A percentile compares a stretch with the other conserved stretches of the same genome.
These are phyloP conservation scores for Cryptotermes secundus DNA, from an alignment of 1,140 invertebrate species.

Conservation along the genomic window DNA sequence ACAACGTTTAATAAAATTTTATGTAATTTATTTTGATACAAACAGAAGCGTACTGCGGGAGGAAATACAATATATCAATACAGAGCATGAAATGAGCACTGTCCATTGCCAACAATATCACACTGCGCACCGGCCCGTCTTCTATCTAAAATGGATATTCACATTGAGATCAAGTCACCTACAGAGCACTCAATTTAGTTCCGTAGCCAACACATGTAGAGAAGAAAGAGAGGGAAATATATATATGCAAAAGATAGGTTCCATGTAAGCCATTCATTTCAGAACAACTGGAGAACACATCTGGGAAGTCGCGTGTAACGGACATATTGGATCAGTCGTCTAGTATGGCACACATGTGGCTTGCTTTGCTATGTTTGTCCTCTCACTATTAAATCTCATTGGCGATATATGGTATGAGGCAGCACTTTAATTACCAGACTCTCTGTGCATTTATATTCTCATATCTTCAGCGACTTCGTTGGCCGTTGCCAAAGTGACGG, in stretches of 20 bases:
- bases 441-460: neutral
- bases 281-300: neutral
- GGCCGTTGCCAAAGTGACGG: neutral
- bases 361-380: neutral
- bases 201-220: neutral
- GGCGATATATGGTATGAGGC: neutral
- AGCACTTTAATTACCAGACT: neutral
- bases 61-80: neutral
- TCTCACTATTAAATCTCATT: neutral
- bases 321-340: constrained; percentile 9
- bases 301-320: neutral
- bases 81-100: neutral
- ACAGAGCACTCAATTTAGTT: neutral
- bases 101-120: neutral
- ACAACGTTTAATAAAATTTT: too few species aligned
- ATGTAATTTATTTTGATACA: neutral
- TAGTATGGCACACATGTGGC: neutral
- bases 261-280: constrained; percentile 12
- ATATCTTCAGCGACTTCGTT: neutral
- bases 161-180: constrained; percentile 3
- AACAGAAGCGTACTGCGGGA: neutral
- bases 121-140: neutral
- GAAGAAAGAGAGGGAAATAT: neutral
- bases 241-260: constrained; percentile 6
- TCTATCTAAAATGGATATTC: constrained; percentile 1